Evolutionary conservation across 2,888 invertebrate genomes (phyloP).

Genomic region (Andrena marginata): DNA sequence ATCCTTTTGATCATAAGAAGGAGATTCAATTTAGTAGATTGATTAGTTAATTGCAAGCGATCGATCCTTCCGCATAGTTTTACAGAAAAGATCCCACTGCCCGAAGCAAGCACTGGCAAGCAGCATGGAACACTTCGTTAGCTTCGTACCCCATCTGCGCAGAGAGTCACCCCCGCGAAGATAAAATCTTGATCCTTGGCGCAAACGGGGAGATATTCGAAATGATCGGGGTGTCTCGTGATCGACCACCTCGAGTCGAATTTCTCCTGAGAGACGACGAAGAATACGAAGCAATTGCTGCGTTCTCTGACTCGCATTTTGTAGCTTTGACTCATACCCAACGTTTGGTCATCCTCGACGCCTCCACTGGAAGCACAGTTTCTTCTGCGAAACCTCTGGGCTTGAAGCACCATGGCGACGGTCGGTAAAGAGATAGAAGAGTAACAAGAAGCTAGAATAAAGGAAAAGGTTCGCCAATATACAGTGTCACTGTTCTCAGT

Average conservation of each 20-base stretch:
- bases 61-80: constrained; percentile 62
- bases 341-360: constrained; percentile 70
- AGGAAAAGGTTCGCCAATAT: not conserved
- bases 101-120: constrained; percentile 65
- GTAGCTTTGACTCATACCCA: constrained; percentile 62
- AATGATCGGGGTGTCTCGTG: constrained; percentile 58
- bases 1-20: no score
- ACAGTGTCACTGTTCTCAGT: not conserved
- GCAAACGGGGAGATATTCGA: constrained; percentile 72
- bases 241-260: constrained; percentile 63
- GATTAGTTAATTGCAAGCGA: not conserved
- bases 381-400: not conserved
- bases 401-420: constrained; percentile 72
- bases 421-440: constrained; percentile 50
- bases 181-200: constrained; percentile 70
- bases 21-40: not conserved
- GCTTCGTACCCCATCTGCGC: constrained; percentile 65
- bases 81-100: constrained; percentile 71
- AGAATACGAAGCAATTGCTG: constrained; percentile 59
- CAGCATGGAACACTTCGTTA: constrained; percentile 70
- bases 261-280: constrained; percentile 58
- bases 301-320: constrained; percentile 29
- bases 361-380: constrained; percentile 54
- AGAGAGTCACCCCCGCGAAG: constrained; percentile 60
- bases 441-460: not conserved